Evolutionary conservation across 2,797 vertebrate genomes (phyloP), one percentile per base, ranked within the genome.

Genomic region (Syngnathus rostellatus): DNA sequence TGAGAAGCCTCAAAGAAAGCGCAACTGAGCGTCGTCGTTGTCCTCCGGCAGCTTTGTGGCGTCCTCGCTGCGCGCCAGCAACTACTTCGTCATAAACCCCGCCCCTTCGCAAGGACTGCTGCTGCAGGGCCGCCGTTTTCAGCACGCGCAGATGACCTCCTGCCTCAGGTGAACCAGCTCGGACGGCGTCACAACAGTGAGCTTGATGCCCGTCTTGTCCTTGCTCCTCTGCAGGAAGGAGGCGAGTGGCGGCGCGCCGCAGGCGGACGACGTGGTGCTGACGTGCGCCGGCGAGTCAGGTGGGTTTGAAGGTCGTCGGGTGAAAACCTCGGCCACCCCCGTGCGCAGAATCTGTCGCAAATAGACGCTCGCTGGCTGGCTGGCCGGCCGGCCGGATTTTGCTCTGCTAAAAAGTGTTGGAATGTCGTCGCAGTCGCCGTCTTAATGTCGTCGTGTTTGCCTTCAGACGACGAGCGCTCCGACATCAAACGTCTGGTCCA

Each of bases 101-200:
- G 5, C 83, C 0, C 78, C 82, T 0, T 80, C 90, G 37, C 90
- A 92, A 73, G 94, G 93, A 51, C 90, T 94, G 59, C 73, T 95
- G 41, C 79, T 94, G 65, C 95, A 95, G 25, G 93, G 94, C 19
- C 92, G 96, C 40, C 87, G 90, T 81, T 97, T 97, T 78, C 94
- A 95, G 73, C 94, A 97, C 17, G 86, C 94, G 0, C 93, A 93
- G 19, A 79, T 89, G 37, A 88, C 88, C 62, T 61, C 92, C 0
- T 21, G 79, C 58, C 78, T 91, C 69, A 97, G 95, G 97, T 98
- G 86, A 85, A 82, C 62, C 1, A 2, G 37, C 31, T 31, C 31
- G 31, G 31, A 31, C 31, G 31, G 3, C 17, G 5, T 17, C 12
- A 11, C 41, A 43, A 2, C 8, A 9, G 12, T 63, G 41, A 9